phyloP scores from a whole-genome alignment of 2,888 invertebrate species.

The Clusia tigrina region DNA sequence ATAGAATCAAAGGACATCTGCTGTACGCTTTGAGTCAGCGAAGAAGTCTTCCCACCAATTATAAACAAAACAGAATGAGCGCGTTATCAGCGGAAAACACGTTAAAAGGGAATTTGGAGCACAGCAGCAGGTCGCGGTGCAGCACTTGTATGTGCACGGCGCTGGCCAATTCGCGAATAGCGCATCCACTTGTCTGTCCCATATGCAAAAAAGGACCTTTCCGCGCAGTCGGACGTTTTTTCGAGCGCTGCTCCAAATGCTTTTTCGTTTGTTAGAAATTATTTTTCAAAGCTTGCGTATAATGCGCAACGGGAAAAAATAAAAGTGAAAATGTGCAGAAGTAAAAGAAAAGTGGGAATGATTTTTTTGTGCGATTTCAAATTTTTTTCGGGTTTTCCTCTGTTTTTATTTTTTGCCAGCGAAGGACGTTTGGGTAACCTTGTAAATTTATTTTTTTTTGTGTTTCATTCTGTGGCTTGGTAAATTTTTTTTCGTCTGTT shows the following conservation, averaged over 20 bases:
- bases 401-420: slow-evolving; percentile 39
- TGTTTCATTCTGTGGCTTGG: slow-evolving; percentile 18
- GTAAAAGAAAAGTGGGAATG: slow-evolving; percentile 51
- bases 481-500: slow-evolving; percentile 20
- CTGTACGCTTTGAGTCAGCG: no score
- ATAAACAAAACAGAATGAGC: no score
- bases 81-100: no score
- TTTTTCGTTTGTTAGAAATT: slow-evolving; percentile 53
- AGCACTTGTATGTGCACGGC: no score
- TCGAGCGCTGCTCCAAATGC: slow-evolving; percentile 32
- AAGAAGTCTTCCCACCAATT: no score
- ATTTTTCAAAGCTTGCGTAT: slow-evolving; percentile 42
- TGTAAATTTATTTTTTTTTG: slow-evolving; percentile 53
- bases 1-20: no score
- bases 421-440: slow-evolving; percentile 61
- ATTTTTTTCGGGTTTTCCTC: slow-evolving; percentile 47
- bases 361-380: slow-evolving; percentile 35
- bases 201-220: slow-evolving; percentile 36
- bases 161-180: no score
- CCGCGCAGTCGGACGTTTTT: slow-evolving; percentile 44
- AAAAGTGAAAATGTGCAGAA: slow-evolving; percentile 42
- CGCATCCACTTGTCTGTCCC: slow-evolving; percentile 10
- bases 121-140: no score
- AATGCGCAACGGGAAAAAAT: slow-evolving; percentile 31
- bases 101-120: no score